Percentiles rank a stretch among this genome's conserved stretches.
phyloP scores from a whole-genome alignment of 2,113 vertebrate species.

The Epinephelus lanceolatus region DNA sequence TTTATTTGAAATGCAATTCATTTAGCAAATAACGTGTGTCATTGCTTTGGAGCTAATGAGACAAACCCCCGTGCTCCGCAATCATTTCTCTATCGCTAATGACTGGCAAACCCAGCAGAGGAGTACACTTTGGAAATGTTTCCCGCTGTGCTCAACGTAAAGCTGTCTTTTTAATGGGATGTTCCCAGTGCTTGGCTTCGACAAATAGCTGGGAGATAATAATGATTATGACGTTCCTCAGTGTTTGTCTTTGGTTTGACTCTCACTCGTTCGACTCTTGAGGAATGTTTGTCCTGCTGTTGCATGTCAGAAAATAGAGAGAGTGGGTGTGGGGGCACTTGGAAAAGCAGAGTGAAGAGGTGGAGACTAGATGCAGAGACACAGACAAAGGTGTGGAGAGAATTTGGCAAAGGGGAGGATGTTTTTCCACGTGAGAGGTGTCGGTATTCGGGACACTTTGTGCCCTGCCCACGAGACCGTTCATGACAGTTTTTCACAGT shows the following conservation, averaged over 20 bases:
- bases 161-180: constrained; percentile 28
- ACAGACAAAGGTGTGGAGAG: constrained; percentile 56
- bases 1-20: constrained; percentile 6
- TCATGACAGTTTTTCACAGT: constrained; percentile 16
- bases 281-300: constrained; percentile 73
- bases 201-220: constrained; percentile 33
- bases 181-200: constrained; percentile 20
- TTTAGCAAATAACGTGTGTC: neutral
- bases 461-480: constrained; percentile 40
- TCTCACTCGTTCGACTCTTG: constrained; percentile 17
- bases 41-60: constrained; percentile 22
- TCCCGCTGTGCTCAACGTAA: neutral
- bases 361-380: constrained; percentile 32
- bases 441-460: constrained; percentile 48
- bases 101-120: neutral
- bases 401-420: constrained; percentile 31
- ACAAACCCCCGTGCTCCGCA: constrained; percentile 5
- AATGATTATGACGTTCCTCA: constrained; percentile 36
- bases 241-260: constrained; percentile 39
- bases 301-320: constrained; percentile 56
- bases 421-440: constrained; percentile 48
- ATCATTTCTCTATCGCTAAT: constrained; percentile 1
- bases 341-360: constrained; percentile 15
- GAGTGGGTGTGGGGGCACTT: constrained; percentile 6
- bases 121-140: constrained; percentile 1